Evolutionary conservation across 1,140 invertebrate genomes (phyloP), one percentile per base, ranked within the genome.

Genomic region (Zaprionus ornatus): DNA sequence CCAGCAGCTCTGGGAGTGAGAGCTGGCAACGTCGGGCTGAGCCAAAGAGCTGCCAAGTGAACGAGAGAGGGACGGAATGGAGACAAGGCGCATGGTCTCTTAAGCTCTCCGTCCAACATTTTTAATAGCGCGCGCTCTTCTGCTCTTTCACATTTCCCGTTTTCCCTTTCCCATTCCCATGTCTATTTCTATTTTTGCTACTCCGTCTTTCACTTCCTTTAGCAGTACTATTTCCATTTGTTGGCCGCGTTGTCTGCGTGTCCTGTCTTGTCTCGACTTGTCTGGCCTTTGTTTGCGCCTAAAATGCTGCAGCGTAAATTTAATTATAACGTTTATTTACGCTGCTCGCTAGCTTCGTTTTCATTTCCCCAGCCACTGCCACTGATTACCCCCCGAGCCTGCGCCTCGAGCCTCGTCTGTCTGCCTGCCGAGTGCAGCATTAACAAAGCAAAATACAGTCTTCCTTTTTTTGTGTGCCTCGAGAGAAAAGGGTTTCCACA

Each of bases 271-370:
- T 73, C 48, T 75, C 45, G 57, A 42, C 48, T 79, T 72, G 72
- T 35, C 59, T 79, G 55, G 68, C 72, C 74, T 74, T 86, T 86
- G 72, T 82, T 82, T 87, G 77, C 54, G 54, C 57, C 73, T 77
- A 67, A 82, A 80, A 82, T 69, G 70, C 55, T 79, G 73, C 52
- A 59, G 55, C 77, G 73, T 61, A 77, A 82, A 87, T 82, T 87
- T 86, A 87, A 82, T 87, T 87, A 87, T 77, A 82, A 66, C 77
- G 73, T 87, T 87, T 87, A 87, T 77, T 77, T 82, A 77, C 72
- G 68, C 23, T 55, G 60, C 68, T 32, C 21, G 19, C 52, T 66
- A 25, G 29, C 54, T 42, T 13, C 48, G 12, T 37, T 56, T 67
- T 42, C 12, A 35, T 19, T 35, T 32, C 50, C 50, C 32, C 19